Conservation (phyloP, 2,888 invertebrate genomes). For the Metallyticus violacea region DNA sequence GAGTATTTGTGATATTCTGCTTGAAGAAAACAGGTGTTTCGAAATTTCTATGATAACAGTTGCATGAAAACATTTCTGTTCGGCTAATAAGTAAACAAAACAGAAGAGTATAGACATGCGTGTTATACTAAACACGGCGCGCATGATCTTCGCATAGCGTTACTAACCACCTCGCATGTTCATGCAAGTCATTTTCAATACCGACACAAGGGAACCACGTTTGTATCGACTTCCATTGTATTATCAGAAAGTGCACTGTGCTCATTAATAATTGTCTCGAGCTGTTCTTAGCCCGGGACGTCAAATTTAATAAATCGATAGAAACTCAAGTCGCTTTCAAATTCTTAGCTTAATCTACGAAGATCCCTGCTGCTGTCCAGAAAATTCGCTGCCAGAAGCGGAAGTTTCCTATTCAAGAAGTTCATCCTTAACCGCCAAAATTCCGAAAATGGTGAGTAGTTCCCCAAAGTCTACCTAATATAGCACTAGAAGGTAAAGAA, state of each 20-base stretch:
- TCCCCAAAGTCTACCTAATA: background rate
- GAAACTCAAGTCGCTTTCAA: background rate
- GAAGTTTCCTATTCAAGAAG: background rate
- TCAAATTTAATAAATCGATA: background rate
- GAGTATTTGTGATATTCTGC: too few species aligned
- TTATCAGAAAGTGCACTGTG: background rate
- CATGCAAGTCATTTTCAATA: background rate
- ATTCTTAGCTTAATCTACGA: background rate
- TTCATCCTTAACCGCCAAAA: background rate
- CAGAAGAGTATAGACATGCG: background rate
- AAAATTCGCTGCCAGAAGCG: background rate
- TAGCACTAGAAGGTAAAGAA: too few species aligned
- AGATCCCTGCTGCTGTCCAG: background rate
- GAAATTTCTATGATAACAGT: background rate
- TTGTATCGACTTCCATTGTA: background rate
- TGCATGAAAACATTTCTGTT: too few species aligned
- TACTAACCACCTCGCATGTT: background rate
- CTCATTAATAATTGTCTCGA: background rate
- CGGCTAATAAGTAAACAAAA: background rate
- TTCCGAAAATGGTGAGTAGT: background rate
- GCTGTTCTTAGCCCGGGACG: background rate
- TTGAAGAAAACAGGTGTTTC: background rate
- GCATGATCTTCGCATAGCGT: background rate
- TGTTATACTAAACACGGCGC: background rate
- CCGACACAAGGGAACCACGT: background rate